phyloP scores from a whole-genome alignment of 1,140 invertebrate genomes.

The Caenorhabditis tropicalis region DNA sequence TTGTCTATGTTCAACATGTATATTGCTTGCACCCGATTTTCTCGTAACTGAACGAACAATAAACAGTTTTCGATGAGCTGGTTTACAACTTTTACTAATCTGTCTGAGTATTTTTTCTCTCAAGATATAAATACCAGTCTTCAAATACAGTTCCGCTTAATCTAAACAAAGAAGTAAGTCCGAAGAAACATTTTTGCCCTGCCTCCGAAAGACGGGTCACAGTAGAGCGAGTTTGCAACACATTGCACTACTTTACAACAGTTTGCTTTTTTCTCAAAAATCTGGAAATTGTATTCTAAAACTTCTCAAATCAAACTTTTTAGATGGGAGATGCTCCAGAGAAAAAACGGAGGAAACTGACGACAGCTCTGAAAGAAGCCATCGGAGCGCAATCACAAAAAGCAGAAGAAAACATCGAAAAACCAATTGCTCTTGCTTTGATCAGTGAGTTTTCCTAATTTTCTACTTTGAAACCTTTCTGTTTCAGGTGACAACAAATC shows the following conservation, averaged over 20 bases:
- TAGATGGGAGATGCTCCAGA: conserved; percentile 17
- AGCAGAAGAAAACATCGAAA: conserved; percentile 8
- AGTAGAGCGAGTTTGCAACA: too few species aligned
- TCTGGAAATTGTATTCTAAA: too few species aligned
- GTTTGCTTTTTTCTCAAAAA: too few species aligned
- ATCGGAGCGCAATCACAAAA: conserved; percentile 12
- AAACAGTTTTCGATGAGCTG: background rate
- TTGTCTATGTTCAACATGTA: conserved; percentile 37
- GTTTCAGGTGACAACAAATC: conserved; percentile 16
- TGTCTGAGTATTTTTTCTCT: too few species aligned
- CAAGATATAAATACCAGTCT: too few species aligned
- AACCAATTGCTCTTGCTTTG: conserved; percentile 11
- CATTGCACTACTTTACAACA: too few species aligned
- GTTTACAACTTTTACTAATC: too few species aligned
- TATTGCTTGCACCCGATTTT: conserved; percentile 26
- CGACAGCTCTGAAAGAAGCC: conserved; percentile 15
- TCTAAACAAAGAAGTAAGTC: too few species aligned
- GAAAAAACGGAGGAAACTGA: conserved; percentile 9
- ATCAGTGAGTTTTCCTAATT: background rate
- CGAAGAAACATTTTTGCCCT: too few species aligned
- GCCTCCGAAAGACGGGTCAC: too few species aligned
- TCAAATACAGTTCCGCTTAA: too few species aligned
- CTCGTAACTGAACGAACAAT: background rate
- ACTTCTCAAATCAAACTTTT: background rate
- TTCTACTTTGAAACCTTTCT: background rate